Evolutionary conservation across 2,797 vertebrate genomes (phyloP).

Genomic region (Lophius americanus): DNA sequence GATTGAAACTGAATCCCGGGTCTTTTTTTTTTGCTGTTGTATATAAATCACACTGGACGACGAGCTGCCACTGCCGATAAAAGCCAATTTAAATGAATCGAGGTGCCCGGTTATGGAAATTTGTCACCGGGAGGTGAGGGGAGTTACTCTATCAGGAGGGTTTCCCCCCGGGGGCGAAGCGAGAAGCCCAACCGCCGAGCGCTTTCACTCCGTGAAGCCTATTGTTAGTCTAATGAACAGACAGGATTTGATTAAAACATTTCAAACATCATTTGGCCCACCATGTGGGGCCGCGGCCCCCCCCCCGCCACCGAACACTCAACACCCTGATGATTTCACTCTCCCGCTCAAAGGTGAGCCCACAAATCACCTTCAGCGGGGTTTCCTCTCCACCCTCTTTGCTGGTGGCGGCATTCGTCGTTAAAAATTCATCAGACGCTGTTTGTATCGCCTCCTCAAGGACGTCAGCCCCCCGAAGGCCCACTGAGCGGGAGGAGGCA

Average conservation of each 20-base stretch:
- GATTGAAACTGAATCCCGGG: conserved; percentile 28
- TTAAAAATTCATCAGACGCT: conserved; percentile 81
- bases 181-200: conserved; percentile 71
- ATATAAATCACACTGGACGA: conserved; percentile 56
- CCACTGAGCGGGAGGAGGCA: conserved; percentile 54
- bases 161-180: conserved; percentile 67
- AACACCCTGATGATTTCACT: conserved; percentile 75
- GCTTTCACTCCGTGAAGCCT: conserved; percentile 67
- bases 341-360: conserved; percentile 78
- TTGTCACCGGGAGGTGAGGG: conserved; percentile 59
- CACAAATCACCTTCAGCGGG: conserved; percentile 75
- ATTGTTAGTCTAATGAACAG: conserved; percentile 86
- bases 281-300: conserved; percentile 64
- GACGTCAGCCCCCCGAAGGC: conserved; percentile 75
- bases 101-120: conserved; percentile 52
- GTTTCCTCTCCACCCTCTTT: conserved; percentile 39
- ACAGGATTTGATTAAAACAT: conserved; percentile 86
- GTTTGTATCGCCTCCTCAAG: conserved; percentile 74
- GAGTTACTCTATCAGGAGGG: conserved; percentile 75
- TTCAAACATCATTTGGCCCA: conserved; percentile 84
- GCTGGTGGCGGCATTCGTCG: conserved; percentile 50
- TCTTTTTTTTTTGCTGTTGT: conserved; percentile 14
- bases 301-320: conserved; percentile 74
- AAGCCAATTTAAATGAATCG: conserved; percentile 83
- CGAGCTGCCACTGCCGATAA: conserved; percentile 66